phyloP scores from a whole-genome alignment of 2,888 invertebrate species.

The Caenorhabditis japonica region DNA sequence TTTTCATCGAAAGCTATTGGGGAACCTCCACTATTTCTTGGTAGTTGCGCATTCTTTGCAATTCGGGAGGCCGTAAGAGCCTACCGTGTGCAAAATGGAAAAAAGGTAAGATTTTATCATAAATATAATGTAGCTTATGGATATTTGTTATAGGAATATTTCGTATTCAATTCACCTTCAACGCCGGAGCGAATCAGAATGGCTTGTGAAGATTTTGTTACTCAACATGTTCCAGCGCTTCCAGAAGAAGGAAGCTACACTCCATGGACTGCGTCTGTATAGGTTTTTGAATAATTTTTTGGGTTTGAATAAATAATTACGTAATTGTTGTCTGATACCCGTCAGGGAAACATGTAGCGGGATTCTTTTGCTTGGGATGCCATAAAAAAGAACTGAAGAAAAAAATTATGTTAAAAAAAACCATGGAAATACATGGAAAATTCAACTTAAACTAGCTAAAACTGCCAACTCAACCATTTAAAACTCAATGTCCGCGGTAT shows the following conservation, averaged over 20 bases:
- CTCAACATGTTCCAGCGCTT: constrained; percentile 47
- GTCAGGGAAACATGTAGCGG: too few relatives aligned
- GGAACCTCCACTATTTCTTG: constrained; percentile 93
- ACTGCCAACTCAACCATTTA: too few relatives aligned
- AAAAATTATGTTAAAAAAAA: too few relatives aligned
- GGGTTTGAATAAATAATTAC: too few relatives aligned
- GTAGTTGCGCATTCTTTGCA: constrained; percentile 90
- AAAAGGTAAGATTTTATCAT: constrained; percentile 2
- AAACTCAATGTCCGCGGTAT: too few relatives aligned
- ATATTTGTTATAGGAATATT: constrained; percentile 80
- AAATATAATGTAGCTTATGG: not conserved
- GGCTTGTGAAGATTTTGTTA: constrained; percentile 85
- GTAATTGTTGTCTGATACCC: too few relatives aligned
- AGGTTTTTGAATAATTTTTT: not conserved
- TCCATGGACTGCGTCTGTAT: constrained; percentile 58
- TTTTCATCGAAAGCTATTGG: constrained; percentile 98
- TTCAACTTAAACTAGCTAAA: too few relatives aligned
- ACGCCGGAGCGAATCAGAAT: constrained; percentile 90
- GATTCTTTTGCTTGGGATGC: too few relatives aligned
- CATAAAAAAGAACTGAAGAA: too few relatives aligned
- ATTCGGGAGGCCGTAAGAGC: constrained; percentile 87
- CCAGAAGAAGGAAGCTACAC: constrained; percentile 56
- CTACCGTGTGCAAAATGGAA: constrained; percentile 81
- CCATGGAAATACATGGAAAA: too few relatives aligned
- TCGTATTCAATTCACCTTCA: constrained; percentile 84